Percentiles rank a stretch among this genome's conserved stretches.
Conservation (phyloP, 2,113 vertebrate species). For the Nesospiza acunhae region DNA sequence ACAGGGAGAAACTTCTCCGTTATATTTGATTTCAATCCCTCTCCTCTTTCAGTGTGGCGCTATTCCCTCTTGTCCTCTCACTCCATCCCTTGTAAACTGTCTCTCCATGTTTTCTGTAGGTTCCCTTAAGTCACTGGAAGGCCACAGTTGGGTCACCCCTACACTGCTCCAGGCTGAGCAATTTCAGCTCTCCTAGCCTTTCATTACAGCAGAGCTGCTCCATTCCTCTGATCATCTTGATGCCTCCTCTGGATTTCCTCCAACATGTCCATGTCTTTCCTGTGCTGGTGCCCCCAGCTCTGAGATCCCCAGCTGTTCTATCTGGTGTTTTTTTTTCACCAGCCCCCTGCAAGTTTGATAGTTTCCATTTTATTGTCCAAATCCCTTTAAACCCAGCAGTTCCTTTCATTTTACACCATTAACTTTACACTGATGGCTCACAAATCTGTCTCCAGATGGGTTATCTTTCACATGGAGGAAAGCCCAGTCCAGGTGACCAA, state of each 20-base stretch:
- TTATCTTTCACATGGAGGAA: background rate
- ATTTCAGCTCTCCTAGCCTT: background rate
- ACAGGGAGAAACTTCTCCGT: accelerated
- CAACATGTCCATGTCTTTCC: background rate
- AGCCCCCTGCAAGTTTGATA: background rate
- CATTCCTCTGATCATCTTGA: background rate
- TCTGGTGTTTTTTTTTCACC: background rate
- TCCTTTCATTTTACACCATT: background rate
- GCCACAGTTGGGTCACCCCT: background rate
- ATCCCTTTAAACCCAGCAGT: background rate
- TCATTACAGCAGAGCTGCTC: background rate
- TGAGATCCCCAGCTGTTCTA: background rate
- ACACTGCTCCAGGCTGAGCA: background rate
- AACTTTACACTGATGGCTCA: background rate
- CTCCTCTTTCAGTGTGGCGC: background rate
- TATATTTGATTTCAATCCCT: background rate
- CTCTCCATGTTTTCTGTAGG: background rate
- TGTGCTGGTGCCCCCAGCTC: background rate
- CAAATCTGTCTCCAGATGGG: background rate
- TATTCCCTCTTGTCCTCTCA: background rate
- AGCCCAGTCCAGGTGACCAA: background rate
- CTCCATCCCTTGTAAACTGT: background rate
- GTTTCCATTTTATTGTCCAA: background rate
- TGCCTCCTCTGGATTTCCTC: background rate
- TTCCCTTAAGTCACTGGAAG: background rate